Evolutionary conservation across 2,797 vertebrate species (phyloP).

Genomic region (Sebastes taczanowskii): DNA sequence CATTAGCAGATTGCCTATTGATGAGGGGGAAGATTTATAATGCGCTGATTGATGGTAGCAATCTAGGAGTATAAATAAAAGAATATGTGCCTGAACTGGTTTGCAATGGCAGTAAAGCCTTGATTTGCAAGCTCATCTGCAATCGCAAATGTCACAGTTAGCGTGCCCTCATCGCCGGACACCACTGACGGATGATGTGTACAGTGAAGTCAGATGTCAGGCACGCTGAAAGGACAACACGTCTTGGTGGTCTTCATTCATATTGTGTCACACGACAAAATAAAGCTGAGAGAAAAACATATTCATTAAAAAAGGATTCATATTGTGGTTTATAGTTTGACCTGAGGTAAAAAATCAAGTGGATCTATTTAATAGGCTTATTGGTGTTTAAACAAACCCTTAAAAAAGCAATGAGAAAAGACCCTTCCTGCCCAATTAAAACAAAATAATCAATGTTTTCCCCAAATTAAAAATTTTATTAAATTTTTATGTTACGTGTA

Average conservation of each 20-base stretch:
- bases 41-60: slow-evolving; percentile 76
- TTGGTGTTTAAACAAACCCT: neutral
- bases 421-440: too few species aligned
- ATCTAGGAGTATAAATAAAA: slow-evolving; percentile 84
- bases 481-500: too few species aligned
- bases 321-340: neutral
- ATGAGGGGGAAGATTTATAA: slow-evolving; percentile 84
- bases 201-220: slow-evolving; percentile 50
- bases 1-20: slow-evolving; percentile 89
- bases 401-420: neutral
- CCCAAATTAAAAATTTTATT: too few species aligned
- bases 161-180: slow-evolving; percentile 55
- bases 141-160: slow-evolving; percentile 77
- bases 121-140: slow-evolving; percentile 81
- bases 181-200: slow-evolving; percentile 38
- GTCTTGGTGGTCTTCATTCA: slow-evolving; percentile 15
- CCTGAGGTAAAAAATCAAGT: neutral
- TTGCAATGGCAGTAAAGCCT: slow-evolving; percentile 74
- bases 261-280: neutral
- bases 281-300: neutral
- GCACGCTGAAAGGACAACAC: slow-evolving; percentile 40
- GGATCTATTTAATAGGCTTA: neutral
- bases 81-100: slow-evolving; percentile 67
- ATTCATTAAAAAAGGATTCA: neutral
- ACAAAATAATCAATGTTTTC: too few species aligned